Conservation (phyloP, 1,140 invertebrate species). For the Leucophenga varia region DNA sequence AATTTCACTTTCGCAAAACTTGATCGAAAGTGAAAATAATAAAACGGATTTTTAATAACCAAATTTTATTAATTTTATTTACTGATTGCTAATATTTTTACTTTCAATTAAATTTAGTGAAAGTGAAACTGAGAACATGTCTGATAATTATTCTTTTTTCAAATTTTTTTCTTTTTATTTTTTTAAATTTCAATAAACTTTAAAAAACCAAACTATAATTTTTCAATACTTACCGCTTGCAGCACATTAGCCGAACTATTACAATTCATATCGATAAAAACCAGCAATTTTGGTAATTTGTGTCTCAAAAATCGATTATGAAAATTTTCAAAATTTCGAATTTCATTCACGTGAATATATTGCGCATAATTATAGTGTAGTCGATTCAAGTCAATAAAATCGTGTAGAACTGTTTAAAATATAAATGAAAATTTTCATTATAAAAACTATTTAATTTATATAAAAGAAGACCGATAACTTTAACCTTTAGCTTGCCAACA, state of each 20-base stretch:
- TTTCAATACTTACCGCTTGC: conserved; percentile 15
- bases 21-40: no score
- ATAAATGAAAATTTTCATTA: neutral
- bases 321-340: neutral
- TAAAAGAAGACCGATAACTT: no score
- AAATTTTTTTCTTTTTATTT: no score
- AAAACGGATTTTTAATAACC: no score
- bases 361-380: conserved; percentile 20
- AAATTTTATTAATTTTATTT: no score
- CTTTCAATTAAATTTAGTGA: no score
- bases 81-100: no score
- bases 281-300: conserved; percentile 22
- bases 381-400: conserved; percentile 3
- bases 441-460: neutral
- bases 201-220: neutral
- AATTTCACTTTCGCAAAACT: no score
- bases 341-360: conserved; percentile 16
- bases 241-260: conserved; percentile 22
- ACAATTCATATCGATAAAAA: conserved; percentile 42
- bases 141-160: no score
- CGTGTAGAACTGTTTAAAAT: conserved; percentile 9
- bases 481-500: conserved; percentile 30
- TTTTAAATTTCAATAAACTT: no score
- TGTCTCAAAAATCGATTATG: conserved; percentile 9
- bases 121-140: no score